Evolutionary conservation across 1,140 invertebrate genomes (phyloP).

Genomic region (Pemphigus obesinymphae): DNA sequence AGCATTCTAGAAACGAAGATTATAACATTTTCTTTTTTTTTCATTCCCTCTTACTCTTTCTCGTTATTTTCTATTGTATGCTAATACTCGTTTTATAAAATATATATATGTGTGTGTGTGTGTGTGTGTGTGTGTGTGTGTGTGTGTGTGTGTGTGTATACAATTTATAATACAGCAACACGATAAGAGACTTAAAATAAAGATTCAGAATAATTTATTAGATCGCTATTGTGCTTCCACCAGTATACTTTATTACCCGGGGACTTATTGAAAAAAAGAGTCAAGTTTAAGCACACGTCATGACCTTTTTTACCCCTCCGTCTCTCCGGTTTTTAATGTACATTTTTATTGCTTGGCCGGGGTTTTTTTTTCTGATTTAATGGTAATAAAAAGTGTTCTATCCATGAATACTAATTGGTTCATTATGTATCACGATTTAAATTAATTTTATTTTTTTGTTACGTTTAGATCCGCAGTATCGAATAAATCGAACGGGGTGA

Average conservation of each 20-base stretch:
- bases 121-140: neutral
- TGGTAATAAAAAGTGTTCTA: slow-evolving; percentile 40
- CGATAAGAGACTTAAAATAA: slow-evolving; percentile 42
- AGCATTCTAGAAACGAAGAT: slow-evolving; percentile 23
- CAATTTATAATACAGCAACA: slow-evolving; percentile 20
- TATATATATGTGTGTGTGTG: neutral
- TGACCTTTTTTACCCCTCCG: slow-evolving; percentile 35
- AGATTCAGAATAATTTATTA: slow-evolving; percentile 40
- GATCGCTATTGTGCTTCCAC: slow-evolving; percentile 29
- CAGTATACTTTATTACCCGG: slow-evolving; percentile 31
- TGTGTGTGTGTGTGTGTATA: neutral
- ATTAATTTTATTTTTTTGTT: slow-evolving; percentile 38
- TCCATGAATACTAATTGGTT: slow-evolving; percentile 41
- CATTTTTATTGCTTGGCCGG: slow-evolving; percentile 31
- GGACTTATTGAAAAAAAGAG: slow-evolving; percentile 38
- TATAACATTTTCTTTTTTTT: slow-evolving; percentile 10
- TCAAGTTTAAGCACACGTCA: slow-evolving; percentile 40
- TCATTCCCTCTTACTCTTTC: slow-evolving; percentile 29
- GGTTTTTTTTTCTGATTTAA: slow-evolving; percentile 36
- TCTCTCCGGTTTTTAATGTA: neutral
- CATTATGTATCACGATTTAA: slow-evolving; percentile 32
- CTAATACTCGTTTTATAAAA: slow-evolving; percentile 22
- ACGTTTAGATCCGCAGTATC: slow-evolving; percentile 24
- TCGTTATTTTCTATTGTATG: slow-evolving; percentile 39
- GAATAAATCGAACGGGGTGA: slow-evolving; percentile 23